These are phyloP conservation scores for Hippoglossus hippoglossus DNA, from an alignment of 2,797 vertebrate species.

Conservation along the genomic window DNA sequence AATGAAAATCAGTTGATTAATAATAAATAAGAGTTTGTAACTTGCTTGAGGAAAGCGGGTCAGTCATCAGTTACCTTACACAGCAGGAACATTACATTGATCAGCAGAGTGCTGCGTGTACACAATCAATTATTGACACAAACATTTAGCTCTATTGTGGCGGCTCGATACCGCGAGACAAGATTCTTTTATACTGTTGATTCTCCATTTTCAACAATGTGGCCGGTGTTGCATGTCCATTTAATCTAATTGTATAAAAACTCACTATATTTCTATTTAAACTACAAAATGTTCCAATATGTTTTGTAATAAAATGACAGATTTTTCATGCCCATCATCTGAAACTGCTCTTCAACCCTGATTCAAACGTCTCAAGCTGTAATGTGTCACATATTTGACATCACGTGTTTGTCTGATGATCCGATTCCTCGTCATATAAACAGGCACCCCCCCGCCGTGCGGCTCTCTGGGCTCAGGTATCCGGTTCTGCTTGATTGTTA, in stretches of 20 bases:
- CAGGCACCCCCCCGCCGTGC: background rate
- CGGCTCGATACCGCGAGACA: conserved; percentile 2
- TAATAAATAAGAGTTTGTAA: conserved; percentile 46
- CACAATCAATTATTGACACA: conserved; percentile 45
- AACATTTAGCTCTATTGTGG: conserved; percentile 22
- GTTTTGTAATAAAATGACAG: too few relatives aligned
- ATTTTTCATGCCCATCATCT: conserved; percentile 28
- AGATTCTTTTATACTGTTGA: background rate
- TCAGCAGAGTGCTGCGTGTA: conserved; percentile 13
- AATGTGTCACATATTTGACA: conserved; percentile 9
- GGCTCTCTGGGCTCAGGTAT: conserved; percentile 18
- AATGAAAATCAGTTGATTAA: conserved; percentile 41
- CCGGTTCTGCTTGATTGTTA: conserved; percentile 41
- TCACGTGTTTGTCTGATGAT: conserved; percentile 7
- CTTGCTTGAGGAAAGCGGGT: conserved; percentile 38
- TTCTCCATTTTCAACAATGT: background rate
- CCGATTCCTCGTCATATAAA: conserved; percentile 10
- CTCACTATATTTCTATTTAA: background rate
- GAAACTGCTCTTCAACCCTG: conserved; percentile 8
- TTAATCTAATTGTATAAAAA: background rate
- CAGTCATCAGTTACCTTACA: conserved; percentile 46
- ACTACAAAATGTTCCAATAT: background rate
- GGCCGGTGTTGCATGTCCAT: background rate
- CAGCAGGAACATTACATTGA: conserved; percentile 44
- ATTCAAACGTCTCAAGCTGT: background rate